Evolutionary conservation across 1,140 invertebrate genomes (phyloP), one percentile per base, ranked within the genome.

Genomic region (Anoplophora glabripennis): DNA sequence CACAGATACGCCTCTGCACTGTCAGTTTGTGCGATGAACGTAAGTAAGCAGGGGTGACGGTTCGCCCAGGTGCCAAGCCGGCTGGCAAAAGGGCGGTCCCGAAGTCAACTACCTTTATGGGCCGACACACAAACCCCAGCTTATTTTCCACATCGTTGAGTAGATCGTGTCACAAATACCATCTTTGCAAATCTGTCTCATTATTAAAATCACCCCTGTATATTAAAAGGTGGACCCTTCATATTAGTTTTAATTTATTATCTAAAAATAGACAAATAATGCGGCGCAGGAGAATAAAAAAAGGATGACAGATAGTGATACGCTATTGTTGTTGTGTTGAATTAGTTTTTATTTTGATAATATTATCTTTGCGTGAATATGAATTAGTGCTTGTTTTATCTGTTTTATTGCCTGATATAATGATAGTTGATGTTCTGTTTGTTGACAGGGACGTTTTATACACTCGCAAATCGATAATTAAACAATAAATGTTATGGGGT

Each of bases 61-160:
- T n/a, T 58, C 17, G 49, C 66, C 64, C 62, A 64, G 62, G 67
- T 68, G 59, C 59, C 34, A 55, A 53, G 66, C 63, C 67, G 66
- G 66, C 66, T 71, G 70, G 63, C 63, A 64, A 68, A 66, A 64
- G 66, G 59, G 59, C 61, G 62, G 28, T 64, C 59, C 46, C 40
- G 46, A 59, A 62, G 62, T 57, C 53, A 61, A 70, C 65, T 70
- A 64, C 65, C 63, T 65, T 67, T 66, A 65, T 67, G 64, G 61
- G 53, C 35, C 18, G 52, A 38, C 51, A 55, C 56, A 60, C 61
- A 66, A 58, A 66, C 67, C 67, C 68, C 68, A 55, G 57, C 64
- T 71, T 44, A 71, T 71, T 71, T 70, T 71, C 67, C 68, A 64
- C 70, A 66, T 71, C 62, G 59, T 63, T 71, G 62, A 59, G 44